Evolutionary conservation across 2,797 vertebrate genomes (phyloP).

Genomic region (Hapalemur alaotrensis): DNA sequence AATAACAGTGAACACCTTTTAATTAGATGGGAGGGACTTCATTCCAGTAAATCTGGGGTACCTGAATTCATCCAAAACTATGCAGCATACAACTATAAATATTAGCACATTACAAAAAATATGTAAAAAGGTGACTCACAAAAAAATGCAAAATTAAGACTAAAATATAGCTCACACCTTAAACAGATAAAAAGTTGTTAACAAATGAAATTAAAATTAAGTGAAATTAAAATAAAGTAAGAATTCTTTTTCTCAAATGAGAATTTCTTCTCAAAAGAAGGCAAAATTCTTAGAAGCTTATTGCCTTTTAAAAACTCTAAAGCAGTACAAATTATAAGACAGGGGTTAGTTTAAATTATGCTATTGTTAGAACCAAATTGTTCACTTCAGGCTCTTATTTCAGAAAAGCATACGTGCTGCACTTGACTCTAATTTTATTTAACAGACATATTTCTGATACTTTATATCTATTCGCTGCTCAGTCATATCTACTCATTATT

Average conservation of each 20-base stretch:
- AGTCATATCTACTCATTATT: neutral
- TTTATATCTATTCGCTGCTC: neutral
- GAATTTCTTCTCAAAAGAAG: neutral
- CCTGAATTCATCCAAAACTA: neutral
- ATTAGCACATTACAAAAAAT: neutral
- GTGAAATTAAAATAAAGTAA: neutral
- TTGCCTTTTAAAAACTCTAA: neutral
- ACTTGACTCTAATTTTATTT: neutral
- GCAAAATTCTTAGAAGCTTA: neutral
- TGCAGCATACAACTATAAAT: neutral
- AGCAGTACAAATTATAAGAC: neutral
- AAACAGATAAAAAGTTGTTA: neutral
- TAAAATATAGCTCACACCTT: neutral
- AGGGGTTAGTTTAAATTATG: neutral
- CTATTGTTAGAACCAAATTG: neutral
- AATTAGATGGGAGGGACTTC: neutral
- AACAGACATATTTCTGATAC: neutral
- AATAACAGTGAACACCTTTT: neutral
- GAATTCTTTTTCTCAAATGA: neutral
- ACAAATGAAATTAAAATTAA: neutral
- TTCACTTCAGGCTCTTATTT: neutral
- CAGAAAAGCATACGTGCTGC: neutral
- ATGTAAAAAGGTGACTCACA: neutral
- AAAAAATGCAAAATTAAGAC: constrained; percentile 23
- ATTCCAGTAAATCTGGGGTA: neutral